phyloP scores from a whole-genome alignment of 2,888 invertebrate genomes.

The Hanleya hanleyi region DNA sequence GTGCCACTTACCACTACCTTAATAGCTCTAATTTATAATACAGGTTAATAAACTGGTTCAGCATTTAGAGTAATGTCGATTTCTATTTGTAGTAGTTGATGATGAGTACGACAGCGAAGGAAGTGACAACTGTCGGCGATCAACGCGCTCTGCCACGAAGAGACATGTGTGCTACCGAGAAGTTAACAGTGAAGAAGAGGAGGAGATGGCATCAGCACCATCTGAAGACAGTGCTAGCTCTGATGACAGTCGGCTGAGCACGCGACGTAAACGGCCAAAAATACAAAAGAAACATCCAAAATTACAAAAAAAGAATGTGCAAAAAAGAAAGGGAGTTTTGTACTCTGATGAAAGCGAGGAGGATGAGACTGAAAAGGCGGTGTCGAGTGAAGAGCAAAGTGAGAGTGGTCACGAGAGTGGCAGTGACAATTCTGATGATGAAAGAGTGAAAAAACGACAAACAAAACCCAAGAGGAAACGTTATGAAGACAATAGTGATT shows the following conservation, averaged over 20 bases:
- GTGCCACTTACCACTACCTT: no score
- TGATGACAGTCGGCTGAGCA: neutral
- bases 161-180: neutral
- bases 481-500: neutral
- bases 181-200: neutral
- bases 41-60: no score
- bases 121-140: neutral
- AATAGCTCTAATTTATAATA: no score
- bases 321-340: neutral
- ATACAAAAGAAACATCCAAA: neutral
- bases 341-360: constrained; percentile 6
- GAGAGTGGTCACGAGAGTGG: neutral
- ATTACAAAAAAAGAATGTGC: neutral
- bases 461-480: neutral
- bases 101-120: neutral
- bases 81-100: neutral
- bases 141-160: neutral
- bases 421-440: neutral
- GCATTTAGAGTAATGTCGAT: no score
- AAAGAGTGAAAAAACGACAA: neutral
- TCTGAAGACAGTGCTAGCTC: neutral
- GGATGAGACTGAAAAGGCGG: neutral
- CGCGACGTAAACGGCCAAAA: neutral
- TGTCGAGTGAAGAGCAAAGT: neutral
- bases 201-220: neutral